Base-by-base conservation (phyloP, 2,797 vertebrate species). In the Onychomys torridus region DNA sequence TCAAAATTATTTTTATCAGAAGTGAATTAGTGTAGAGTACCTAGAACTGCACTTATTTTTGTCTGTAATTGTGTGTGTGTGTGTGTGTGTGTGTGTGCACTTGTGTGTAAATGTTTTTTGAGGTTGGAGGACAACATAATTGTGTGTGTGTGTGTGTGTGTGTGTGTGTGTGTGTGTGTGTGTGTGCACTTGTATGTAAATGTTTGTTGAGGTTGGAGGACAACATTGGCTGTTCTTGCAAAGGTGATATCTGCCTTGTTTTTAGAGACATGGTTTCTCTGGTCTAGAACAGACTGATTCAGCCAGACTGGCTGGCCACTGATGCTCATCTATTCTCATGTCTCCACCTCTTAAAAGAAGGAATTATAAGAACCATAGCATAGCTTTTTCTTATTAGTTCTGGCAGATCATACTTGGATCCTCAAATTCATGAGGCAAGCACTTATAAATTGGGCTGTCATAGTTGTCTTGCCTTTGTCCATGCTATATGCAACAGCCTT, bases 1-100 rank as follows among this genome's bases (percentile, higher is more conserved):
- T 87, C n/a, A 88, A 92, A 92, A 76, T 40, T 76, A 69, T 65
- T 79, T 82, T 92, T 73, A 7, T 34, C 32, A 77, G 43, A 52
- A 69, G n/a, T 76, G 14, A 23, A 40, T 59, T 88, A 5, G 1
- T 25, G 2, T 67, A 17, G n/a, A 46, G 8, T 16, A 0, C 37
- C 25, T 21, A 82, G 29, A 61, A 23, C 61, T 59, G 11, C 32
- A 81, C 61, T 69, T 79, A 46, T 46, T 63, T 78, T 6, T 65
- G 5, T 83, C 76, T 84, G 21, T 69, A 19, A 59, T 6, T 73
- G 2, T 57, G 34, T 37, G 4, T 27, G 52, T 49, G 49, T 52
- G 46, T 49, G 49, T 59, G 7, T 17, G 4, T 40, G 21, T 40
- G 6, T 29, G 10, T 14, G 7, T 27, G 55, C 17, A 69, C 19